A percentile compares a stretch with the other conserved stretches of the same genome.
These are phyloP conservation scores for Ceraclea dissimilis DNA, from an alignment of 2,888 invertebrate species.

Conservation along the genomic window DNA sequence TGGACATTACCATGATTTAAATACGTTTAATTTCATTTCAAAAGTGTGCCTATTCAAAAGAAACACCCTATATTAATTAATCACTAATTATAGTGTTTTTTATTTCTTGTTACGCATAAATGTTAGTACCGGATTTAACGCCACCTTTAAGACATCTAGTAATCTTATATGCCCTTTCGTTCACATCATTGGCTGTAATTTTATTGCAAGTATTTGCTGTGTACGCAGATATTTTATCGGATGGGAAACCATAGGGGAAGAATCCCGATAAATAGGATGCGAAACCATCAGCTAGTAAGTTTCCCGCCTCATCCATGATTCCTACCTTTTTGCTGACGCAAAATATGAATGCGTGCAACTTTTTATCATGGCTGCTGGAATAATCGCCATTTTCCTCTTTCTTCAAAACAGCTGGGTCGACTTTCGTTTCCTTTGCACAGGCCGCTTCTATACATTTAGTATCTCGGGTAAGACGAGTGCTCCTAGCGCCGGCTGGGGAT, in stretches of 20 bases:
- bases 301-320: background rate
- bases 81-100: too few relatives aligned
- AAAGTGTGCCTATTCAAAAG: too few relatives aligned
- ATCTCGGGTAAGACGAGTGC: too few relatives aligned
- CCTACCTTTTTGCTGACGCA: slow-evolving; percentile 6
- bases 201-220: background rate
- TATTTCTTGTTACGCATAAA: too few relatives aligned
- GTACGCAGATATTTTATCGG: background rate
- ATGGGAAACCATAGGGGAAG: background rate
- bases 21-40: too few relatives aligned
- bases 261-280: too few relatives aligned
- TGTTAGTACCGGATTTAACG: too few relatives aligned
- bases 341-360: background rate
- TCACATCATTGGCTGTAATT: background rate
- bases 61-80: too few relatives aligned
- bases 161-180: background rate
- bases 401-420: background rate
- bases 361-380: background rate
- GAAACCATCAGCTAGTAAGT: too few relatives aligned
- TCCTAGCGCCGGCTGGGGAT: too few relatives aligned
- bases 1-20: too few relatives aligned
- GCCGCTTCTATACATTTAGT: too few relatives aligned
- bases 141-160: background rate
- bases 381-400: background rate
- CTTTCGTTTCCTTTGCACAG: background rate